Base-by-base conservation (phyloP, 2,113 vertebrate species). In the Neolamprologus toae region DNA sequence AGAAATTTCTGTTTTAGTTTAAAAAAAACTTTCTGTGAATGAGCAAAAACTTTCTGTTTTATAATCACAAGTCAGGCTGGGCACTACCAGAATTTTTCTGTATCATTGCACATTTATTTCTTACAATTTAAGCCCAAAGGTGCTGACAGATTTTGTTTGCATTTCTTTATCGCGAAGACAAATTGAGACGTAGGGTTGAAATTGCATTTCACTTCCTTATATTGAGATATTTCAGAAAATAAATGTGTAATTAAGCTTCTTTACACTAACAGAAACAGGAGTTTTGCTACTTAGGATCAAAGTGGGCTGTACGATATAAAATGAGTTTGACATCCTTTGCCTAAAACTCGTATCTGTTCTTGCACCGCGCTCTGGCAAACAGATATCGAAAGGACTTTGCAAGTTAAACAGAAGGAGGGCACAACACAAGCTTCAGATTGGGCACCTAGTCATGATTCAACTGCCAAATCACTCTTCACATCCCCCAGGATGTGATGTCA, bases 401-500 rank as follows among this genome's bases (percentile, higher is more conserved):
- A 28, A 9, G 68, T 73, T 42, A 17, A 85, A 83, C 4, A 81
- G 19, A 2, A 61, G 79, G 66, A 85, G 63, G 21, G 23, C 11
- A 68, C 42, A 16, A 54, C 19, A 1, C 45, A n/a, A 59, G 76
- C 47, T 21, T 31, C 57, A 86, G 35, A 42, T 28, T 59, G 10
- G n/a, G 16, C 54, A 78, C n/a, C 9, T 31, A 5, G 31, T 53
- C 28, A 85, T 90, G 84, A 90, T 86, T 89, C 85, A 92, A 92
- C 82, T 26, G 73, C 51, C 80, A 53, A 28, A 51, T 94, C 88
- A 78, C 45, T 93, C 80, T 6, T 84, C 89, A 71, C 80, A 68
- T 51, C 88, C 79, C 37, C 47, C 26, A 49, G 61, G 81, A 37
- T 31, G 40, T 95, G 92, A 96, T 93, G 91, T 94, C 94, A 93